Percentiles rank a stretch among this genome's conserved stretches.
Conservation (phyloP, 2,797 vertebrate species). For the Chelon auratus region DNA sequence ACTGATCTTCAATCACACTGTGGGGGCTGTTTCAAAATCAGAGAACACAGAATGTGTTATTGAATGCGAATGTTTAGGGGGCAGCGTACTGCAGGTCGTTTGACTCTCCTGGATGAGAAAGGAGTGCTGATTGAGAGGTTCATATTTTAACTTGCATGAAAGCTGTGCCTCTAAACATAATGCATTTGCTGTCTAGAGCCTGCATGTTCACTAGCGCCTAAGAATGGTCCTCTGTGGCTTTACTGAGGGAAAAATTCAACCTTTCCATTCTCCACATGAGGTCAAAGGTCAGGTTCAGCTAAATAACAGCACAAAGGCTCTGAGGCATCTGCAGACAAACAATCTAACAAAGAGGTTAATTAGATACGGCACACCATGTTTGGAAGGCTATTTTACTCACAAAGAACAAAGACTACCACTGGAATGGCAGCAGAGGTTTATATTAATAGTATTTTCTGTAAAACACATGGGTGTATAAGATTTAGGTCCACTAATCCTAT, state of each 20-base stretch:
- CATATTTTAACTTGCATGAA: neutral
- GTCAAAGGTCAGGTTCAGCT: conserved; percentile 35
- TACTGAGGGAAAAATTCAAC: conserved; percentile 7
- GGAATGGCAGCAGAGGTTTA: too few relatives aligned
- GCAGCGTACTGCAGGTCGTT: neutral
- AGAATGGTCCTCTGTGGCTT: neutral
- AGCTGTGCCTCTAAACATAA: conserved; percentile 8
- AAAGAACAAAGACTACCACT: too few relatives aligned
- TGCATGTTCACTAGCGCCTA: too few relatives aligned
- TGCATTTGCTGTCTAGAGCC: neutral
- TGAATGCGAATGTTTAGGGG: conserved; percentile 29
- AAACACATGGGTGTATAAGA: too few relatives aligned
- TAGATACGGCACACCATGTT: too few relatives aligned
- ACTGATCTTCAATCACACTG: conserved; percentile 60
- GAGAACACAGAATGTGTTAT: conserved; percentile 46
- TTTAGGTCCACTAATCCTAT: too few relatives aligned
- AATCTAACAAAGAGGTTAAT: too few relatives aligned
- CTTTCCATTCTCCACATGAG: conserved; percentile 10
- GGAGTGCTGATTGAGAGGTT: neutral
- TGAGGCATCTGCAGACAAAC: neutral
- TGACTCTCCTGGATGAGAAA: neutral
- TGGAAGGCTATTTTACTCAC: too few relatives aligned
- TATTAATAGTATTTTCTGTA: too few relatives aligned
- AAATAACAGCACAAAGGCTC: conserved; percentile 3
- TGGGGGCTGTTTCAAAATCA: conserved; percentile 50